Base-by-base conservation (phyloP, 2,797 vertebrate species). In the Danio aesculapii region DNA sequence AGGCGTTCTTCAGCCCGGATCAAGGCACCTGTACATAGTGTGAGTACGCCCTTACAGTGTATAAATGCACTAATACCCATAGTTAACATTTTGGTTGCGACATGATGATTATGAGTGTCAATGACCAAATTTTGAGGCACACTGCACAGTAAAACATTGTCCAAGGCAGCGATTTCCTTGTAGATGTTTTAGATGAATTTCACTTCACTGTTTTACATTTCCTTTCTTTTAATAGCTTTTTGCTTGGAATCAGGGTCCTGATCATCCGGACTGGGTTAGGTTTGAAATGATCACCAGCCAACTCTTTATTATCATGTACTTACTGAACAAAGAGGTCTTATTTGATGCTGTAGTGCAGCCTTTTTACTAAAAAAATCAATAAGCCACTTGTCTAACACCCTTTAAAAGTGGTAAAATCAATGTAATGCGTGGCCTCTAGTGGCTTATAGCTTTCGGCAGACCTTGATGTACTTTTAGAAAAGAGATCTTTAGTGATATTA, bases 311-410 rank as follows among this genome's bases (percentile, higher is more conserved):
- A 43, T 44, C 44, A 41, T 67, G n/a, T 67, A 13, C 11, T 67
- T 47, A 67, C 6, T 67, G n/a, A 19, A 67, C 64, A 67, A 47
- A 46, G 44, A 67, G 14, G 41, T 64, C 4, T 44, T 44, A 41
- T 63, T 41, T 64, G 39, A 44, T 63, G 61, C 63, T 19, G 64
- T 21, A 67, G 43, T 67, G 41, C 44, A 67, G 11, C 1, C 17
- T 47, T 47, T 67, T 47, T 67, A 67, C n/a, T n/a, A 47, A 17
- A 67, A 67, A 67, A 67, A 67, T 67, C 44, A 6, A 67, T 47
- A 67, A 47, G n/a, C 44, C 44, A 19, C 63, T 66, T 66, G 43
- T 47, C 44, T 46, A 6, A 66, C 63, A 47, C n/a, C 17, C 17
- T 67, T 46, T 47, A 67, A 67, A 47, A 67, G 63, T 47, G 44